Evolutionary conservation across 2,888 invertebrate species (phyloP), one percentile per base, ranked within the genome.

Genomic region (Oligia fasciuncula): DNA sequence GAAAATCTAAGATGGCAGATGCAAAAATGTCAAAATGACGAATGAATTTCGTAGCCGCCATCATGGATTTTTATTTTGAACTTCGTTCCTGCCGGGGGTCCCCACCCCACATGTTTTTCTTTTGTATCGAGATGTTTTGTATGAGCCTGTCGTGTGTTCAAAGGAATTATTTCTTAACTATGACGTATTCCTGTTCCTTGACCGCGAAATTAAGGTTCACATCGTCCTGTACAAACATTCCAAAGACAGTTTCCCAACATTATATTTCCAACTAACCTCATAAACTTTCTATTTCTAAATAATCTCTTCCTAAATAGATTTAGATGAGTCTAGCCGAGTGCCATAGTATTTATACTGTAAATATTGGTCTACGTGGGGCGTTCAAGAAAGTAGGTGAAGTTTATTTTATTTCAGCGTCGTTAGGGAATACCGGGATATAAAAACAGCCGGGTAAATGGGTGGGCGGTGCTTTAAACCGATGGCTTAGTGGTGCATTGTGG

Each of bases 361-460:
- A 86, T 86, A 87, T 86, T 88, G 66, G 71, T 77, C 77, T 51
- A 70, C 74, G 71, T 76, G 43, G 71, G 69, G 49, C 66, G 77
- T 74, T 76, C 46, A 73, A 76, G 74, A 76, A 87, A 78, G 29
- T 81, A 69, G 88, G 84, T 88, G 79, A 86, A 78, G 66, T 88
- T 80, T 77, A 84, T 84, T 80, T 87, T 86, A 88, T 84, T 79
- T 81, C 79, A 73, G 73, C 71, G 29, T 88, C 78, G 77, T 88
- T 84, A 84, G 69, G 73, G 76, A 70, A 79, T 76, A 69, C 68
- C 13, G 19, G 66, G 65, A 54, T 72, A 72, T 88, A 87, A 87
- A 87, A 83, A 86, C 73, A 80, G 76, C 29, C 40, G 65, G 43
- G 49, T 65, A 73, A 80, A 78, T 80, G 68, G 46, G 73, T 71